A percentile compares a stretch with the other conserved stretches of the same genome.
Conservation (phyloP, 1,140 invertebrate species). For the Tetramorium parvispinum region DNA sequence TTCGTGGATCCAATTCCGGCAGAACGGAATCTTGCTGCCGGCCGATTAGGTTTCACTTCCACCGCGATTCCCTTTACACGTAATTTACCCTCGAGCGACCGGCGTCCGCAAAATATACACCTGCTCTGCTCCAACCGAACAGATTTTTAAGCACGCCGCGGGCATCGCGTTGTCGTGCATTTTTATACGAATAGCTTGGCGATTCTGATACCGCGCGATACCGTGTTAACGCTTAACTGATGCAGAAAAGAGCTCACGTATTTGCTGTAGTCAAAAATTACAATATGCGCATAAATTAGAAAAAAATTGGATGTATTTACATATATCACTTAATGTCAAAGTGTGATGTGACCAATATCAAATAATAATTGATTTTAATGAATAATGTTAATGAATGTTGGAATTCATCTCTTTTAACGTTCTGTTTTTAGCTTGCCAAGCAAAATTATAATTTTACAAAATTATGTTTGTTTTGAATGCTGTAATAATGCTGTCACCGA, state of each 20-base stretch:
- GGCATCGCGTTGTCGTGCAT: conserved; percentile 26
- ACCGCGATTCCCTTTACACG: conserved; percentile 68
- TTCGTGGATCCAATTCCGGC: conserved; percentile 69
- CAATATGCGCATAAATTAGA: not conserved
- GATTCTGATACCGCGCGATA: conserved; percentile 18
- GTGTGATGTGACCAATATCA: not conserved
- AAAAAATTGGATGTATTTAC: not conserved
- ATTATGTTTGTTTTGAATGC: too few relatives aligned
- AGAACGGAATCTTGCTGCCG: conserved; percentile 63
- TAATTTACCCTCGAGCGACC: conserved; percentile 63
- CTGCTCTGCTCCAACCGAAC: conserved; percentile 34
- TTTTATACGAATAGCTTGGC: conserved; percentile 32
- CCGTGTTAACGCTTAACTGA: not conserved
- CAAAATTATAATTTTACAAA: too few relatives aligned
- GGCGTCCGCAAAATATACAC: conserved; percentile 54
- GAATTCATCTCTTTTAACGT: not conserved
- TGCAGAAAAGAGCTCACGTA: not conserved
- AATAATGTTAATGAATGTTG: not conserved
- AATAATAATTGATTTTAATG: not conserved
- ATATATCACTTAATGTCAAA: not conserved
- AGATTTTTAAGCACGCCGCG: conserved; percentile 50
- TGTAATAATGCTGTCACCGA: too few relatives aligned
- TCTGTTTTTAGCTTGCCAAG: not conserved
- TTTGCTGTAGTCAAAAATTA: not conserved
- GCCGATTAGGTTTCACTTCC: conserved; percentile 71